phyloP scores from a whole-genome alignment of 2,888 invertebrate genomes.

The Troilus luridus region DNA sequence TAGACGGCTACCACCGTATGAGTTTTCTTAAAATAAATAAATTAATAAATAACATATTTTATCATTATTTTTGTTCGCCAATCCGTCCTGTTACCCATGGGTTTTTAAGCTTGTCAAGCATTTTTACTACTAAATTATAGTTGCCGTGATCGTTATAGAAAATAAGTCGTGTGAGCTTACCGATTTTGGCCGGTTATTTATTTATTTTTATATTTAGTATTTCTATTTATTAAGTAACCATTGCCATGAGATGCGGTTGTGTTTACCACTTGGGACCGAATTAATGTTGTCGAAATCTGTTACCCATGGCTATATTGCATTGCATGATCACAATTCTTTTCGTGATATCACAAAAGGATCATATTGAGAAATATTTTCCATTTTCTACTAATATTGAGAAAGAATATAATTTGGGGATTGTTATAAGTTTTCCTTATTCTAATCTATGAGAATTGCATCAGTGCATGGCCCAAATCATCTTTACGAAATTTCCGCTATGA shows the following conservation, averaged over 20 bases:
- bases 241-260: background rate
- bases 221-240: background rate
- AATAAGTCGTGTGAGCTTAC: background rate
- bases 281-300: background rate
- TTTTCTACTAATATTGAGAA: background rate
- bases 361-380: conserved; percentile 13
- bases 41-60: no score
- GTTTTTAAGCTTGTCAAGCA: background rate
- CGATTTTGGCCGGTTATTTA: background rate
- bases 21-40: no score
- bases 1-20: no score
- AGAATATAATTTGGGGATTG: background rate
- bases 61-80: background rate
- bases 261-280: conserved; percentile 24
- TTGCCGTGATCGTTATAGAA: background rate
- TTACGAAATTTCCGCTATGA: no score
- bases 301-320: background rate
- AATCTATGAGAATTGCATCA: background rate
- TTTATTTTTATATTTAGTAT: background rate
- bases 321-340: background rate
- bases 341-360: background rate
- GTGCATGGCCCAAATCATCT: no score
- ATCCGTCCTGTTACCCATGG: background rate
- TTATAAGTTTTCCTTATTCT: background rate
- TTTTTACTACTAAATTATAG: background rate